Base-by-base conservation (phyloP, 2,797 vertebrate species). In the Onychomys arenicola region DNA sequence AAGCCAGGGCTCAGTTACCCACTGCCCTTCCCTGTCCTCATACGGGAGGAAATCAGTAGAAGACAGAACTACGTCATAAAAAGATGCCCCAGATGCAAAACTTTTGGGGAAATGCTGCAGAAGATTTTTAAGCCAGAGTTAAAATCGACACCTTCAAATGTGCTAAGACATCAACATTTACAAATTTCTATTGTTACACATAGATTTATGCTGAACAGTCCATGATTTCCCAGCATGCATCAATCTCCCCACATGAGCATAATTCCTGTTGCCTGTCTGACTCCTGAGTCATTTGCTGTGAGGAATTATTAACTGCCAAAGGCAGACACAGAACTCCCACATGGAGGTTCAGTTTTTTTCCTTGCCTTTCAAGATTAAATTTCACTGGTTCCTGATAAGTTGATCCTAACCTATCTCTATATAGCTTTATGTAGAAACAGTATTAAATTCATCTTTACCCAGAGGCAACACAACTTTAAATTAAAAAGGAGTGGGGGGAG, bases 321-420 rank as follows among this genome's bases (percentile, higher is more conserved):
- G 59, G 25, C 14, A 93, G 85, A 71, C 13, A 73, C 25, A 52
- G 76, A 81, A 81, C n/a, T 65, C n/a, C 71, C 77, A 85, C 13
- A 25, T 1, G 27, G 73, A 90, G 1, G 16, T 55, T n/a, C 32
- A 43, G 1, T 25, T 40, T 85, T 93, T 91, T 67, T 67, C 59
- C 46, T 88, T 84, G 52, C 14, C 63, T 86, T 90, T 91, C 55
- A 77, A 96, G n/a, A 82, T 90, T 78, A 89, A 32, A 90, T 95
- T 88, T 93, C n/a, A 85, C 61, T 43, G 80, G 57, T 4, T 23
- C 71, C 57, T 73, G n/a, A 89, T 87, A 77, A 94, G 87, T 77
- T 76, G 67, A 93, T 69, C 16, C 67, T 93, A 94, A 93, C 34
- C 71, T 46, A 65, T 46, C 76, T 93, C 76, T 61, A 34, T 78